Conservation (phyloP, 2,113 vertebrate species). For the Pterocles orientalis region DNA sequence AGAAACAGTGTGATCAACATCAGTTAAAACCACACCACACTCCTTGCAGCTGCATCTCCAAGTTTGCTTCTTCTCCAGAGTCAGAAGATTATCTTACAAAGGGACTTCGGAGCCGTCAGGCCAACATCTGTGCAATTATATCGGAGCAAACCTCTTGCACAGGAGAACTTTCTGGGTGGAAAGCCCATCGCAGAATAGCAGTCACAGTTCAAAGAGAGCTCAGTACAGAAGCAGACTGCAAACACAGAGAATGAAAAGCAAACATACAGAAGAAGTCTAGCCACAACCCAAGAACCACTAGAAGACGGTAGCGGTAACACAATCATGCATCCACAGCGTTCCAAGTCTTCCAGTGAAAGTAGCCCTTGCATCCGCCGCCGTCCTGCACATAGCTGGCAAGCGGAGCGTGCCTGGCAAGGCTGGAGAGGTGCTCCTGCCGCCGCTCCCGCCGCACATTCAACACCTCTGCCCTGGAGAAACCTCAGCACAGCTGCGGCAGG, state of each 20-base stretch:
- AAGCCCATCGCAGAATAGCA: rapidly evolving
- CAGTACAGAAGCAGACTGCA: neutral
- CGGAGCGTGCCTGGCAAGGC: rapidly evolving
- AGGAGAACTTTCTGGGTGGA: neutral
- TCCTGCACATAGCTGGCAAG: neutral
- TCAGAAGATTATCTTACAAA: neutral
- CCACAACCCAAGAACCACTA: rapidly evolving
- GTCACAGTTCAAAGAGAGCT: neutral
- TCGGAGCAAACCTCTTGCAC: neutral
- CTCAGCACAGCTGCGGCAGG: neutral
- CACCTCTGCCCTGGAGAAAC: neutral
- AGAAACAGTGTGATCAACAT: neutral
- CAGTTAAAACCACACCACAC: neutral
- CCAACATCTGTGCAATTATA: neutral
- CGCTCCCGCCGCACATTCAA: rapidly evolving
- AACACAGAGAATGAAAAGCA: neutral
- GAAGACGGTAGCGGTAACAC: neutral
- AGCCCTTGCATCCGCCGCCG: neutral
- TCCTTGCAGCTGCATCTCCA: neutral
- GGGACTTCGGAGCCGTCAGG: neutral
- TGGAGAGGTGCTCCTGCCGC: neutral
- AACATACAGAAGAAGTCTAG: neutral
- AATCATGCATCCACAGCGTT: rapidly evolving
- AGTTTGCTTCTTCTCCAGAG: neutral
- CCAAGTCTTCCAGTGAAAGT: neutral